These are phyloP conservation scores for Ecliptopera silaceata DNA, from an alignment of 2,888 invertebrate genomes.

Conservation along the genomic window DNA sequence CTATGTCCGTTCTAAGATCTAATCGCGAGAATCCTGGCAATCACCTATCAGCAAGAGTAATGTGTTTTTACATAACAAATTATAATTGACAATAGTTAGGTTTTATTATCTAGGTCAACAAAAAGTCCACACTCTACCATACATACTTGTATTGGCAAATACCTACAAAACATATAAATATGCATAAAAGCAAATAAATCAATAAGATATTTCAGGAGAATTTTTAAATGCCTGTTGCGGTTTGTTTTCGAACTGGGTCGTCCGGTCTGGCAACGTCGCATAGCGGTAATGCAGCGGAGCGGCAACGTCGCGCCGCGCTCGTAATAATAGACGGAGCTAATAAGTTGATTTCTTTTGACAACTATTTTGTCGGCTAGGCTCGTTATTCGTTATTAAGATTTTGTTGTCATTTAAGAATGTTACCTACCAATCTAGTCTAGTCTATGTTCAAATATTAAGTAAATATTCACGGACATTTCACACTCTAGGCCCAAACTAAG, in stretches of 20 bases:
- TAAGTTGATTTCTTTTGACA: constrained; percentile 18
- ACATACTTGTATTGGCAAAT: too few species aligned
- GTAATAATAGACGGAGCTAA: constrained; percentile 18
- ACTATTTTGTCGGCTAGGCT: not conserved
- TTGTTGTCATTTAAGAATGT: not conserved
- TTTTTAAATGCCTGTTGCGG: constrained; percentile 56
- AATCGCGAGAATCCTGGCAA: too few species aligned
- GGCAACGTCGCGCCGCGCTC: constrained; percentile 31
- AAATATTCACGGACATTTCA: too few species aligned
- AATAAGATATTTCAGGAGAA: constrained; percentile 56
- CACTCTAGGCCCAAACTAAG: too few species aligned
- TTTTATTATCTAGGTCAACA: not conserved
- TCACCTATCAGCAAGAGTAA: too few species aligned
- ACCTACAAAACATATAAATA: not conserved
- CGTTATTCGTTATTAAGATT: not conserved
- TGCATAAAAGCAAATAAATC: constrained; percentile 11
- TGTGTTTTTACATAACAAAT: too few species aligned
- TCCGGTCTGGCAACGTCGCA: constrained; percentile 68
- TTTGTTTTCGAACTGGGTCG: constrained; percentile 64
- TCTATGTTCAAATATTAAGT: too few species aligned
- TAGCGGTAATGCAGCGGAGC: constrained; percentile 58
- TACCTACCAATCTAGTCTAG: too few species aligned
- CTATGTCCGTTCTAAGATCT: too few species aligned
- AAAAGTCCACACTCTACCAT: not conserved
- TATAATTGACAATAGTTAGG: too few species aligned